Conservation (phyloP, 2,797 vertebrate genomes). For the Selene dorsalis region DNA sequence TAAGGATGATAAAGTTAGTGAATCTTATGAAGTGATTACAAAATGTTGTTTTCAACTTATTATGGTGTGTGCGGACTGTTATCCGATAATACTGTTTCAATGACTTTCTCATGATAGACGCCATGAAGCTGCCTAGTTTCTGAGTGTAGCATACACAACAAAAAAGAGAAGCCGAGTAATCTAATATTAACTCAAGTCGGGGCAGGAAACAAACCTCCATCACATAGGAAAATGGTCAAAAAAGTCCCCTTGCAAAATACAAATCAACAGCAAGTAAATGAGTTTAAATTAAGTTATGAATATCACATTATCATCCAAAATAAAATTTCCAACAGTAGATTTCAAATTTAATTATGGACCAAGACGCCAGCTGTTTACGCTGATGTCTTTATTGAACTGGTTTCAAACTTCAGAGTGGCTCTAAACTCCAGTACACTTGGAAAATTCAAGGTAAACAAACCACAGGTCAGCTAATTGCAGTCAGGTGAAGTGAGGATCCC, state of each 20-base stretch:
- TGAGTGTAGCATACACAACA: constrained; percentile 45
- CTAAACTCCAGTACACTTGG: constrained; percentile 47
- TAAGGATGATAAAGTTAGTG: constrained; percentile 50
- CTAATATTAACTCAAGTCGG: constrained; percentile 63
- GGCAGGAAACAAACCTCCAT: constrained; percentile 66
- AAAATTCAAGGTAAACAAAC: constrained; percentile 67
- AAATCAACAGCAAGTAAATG: constrained; percentile 81
- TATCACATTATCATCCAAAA: constrained; percentile 84
- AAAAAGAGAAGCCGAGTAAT: constrained; percentile 54
- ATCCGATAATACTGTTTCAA: constrained; percentile 47
- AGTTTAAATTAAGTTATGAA: constrained; percentile 81
- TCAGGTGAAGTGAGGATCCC: constrained; percentile 64
- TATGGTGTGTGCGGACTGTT: constrained; percentile 27
- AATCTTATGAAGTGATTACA: constrained; percentile 55
- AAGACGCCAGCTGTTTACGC: constrained; percentile 77
- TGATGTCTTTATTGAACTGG: constrained; percentile 60
- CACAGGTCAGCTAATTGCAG: constrained; percentile 56
- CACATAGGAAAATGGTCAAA: constrained; percentile 52
- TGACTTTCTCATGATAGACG: constrained; percentile 65
- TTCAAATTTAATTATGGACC: constrained; percentile 77
- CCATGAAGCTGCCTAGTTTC: constrained; percentile 35
- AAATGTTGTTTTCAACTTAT: constrained; percentile 61
- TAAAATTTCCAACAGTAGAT: constrained; percentile 79
- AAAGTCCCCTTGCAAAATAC: constrained; percentile 74
- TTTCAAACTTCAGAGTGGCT: constrained; percentile 54